Percentiles rank a stretch among this genome's conserved stretches.
These are phyloP conservation scores for Poecilobothrus nobilitatus DNA, from an alignment of 2,888 invertebrate species.

Conservation along the genomic window DNA sequence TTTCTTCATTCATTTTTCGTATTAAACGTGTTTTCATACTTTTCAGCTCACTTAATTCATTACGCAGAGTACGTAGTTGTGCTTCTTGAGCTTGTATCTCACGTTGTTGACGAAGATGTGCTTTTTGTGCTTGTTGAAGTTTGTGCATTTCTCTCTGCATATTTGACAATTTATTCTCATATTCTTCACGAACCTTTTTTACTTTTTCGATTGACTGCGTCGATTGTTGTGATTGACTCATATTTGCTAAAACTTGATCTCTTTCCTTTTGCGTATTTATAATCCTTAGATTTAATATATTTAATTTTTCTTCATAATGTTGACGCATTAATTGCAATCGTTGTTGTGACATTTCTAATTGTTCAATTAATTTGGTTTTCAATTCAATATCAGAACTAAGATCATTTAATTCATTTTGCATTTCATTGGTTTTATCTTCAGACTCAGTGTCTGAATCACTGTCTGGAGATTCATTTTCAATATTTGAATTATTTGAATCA, in stretches of 20 bases:
- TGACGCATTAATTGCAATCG: slow-evolving; percentile 74
- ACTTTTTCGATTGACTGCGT: slow-evolving; percentile 51
- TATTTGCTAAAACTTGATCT: slow-evolving; percentile 69
- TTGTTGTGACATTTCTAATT: slow-evolving; percentile 81
- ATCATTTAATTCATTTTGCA: slow-evolving; percentile 75
- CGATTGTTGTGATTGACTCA: slow-evolving; percentile 32
- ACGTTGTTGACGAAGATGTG: slow-evolving; percentile 76
- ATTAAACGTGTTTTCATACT: slow-evolving; percentile 76
- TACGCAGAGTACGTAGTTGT: slow-evolving; percentile 60
- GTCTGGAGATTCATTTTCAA: slow-evolving; percentile 48
- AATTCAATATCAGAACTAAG: slow-evolving; percentile 90
- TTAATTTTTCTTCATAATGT: slow-evolving; percentile 88
- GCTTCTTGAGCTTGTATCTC: slow-evolving; percentile 67
- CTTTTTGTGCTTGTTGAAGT: slow-evolving; percentile 77
- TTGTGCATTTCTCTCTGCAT: slow-evolving; percentile 82
- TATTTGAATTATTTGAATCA: slow-evolving; percentile 51
- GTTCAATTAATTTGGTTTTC: slow-evolving; percentile 89
- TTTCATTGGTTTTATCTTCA: slow-evolving; percentile 52
- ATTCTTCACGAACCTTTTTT: slow-evolving; percentile 77
- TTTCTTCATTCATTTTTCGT: slow-evolving; percentile 89
- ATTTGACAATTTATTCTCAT: slow-evolving; percentile 71
- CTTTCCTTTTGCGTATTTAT: slow-evolving; percentile 82
- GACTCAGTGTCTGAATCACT: slow-evolving; percentile 54
- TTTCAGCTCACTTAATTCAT: slow-evolving; percentile 74
- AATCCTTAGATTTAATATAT: slow-evolving; percentile 74